phyloP scores from a whole-genome alignment of 1,140 invertebrate species.

The Musca vetustissima region DNA sequence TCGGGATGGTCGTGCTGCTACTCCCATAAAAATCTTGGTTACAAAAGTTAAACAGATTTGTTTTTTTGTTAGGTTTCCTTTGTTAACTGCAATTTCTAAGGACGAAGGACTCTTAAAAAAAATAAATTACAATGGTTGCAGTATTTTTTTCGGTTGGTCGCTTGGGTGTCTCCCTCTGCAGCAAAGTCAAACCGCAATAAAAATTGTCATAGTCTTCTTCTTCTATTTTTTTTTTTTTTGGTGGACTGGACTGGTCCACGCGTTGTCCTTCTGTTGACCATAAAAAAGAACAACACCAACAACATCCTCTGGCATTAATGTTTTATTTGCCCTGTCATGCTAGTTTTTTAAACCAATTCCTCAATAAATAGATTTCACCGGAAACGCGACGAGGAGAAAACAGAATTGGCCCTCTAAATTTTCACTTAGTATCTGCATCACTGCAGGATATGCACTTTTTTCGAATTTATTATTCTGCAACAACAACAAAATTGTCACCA shows the following conservation, averaged over 20 bases:
- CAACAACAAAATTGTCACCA: too few relatives aligned
- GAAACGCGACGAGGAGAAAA: not conserved
- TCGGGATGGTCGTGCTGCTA: too few relatives aligned
- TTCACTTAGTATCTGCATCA: too few relatives aligned
- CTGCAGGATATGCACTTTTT: too few relatives aligned
- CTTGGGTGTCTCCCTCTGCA: not conserved
- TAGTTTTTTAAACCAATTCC: constrained; percentile 8
- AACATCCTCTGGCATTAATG: too few relatives aligned
- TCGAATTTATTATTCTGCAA: too few relatives aligned
- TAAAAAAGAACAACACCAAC: too few relatives aligned
- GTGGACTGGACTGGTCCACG: too few relatives aligned
- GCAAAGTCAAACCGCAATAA: constrained; percentile 55
- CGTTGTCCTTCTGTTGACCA: not conserved
- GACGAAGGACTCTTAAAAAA: constrained; percentile 1
- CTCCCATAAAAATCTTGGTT: constrained; percentile 7
- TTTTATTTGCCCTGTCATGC: not conserved
- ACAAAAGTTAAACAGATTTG: constrained; percentile 9
- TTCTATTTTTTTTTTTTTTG: too few relatives aligned
- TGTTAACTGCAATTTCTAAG: not conserved
- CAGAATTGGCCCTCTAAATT: not conserved
- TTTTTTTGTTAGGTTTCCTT: not conserved
- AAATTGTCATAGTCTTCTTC: constrained; percentile 33
- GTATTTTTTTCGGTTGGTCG: too few relatives aligned
- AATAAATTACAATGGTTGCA: too few relatives aligned
- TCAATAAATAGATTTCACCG: constrained; percentile 7